These are phyloP conservation scores for Apodemus speciosus DNA, from an alignment of 2,113 vertebrate species.

Conservation along the genomic window DNA sequence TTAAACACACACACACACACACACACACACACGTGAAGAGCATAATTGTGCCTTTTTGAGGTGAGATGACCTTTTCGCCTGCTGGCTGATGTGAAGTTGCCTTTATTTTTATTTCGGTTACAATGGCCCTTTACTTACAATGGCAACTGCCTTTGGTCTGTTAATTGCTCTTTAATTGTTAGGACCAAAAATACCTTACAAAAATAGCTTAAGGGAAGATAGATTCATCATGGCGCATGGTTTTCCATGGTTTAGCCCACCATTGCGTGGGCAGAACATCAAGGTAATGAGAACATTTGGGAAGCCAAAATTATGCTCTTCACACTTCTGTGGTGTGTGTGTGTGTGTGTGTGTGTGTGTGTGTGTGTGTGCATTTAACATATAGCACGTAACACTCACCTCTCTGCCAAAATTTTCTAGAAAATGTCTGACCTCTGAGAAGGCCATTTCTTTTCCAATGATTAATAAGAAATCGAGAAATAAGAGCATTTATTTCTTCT, in stretches of 20 bases:
- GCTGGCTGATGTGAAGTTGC: not conserved
- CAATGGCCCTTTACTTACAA: not conserved
- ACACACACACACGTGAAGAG: not conserved
- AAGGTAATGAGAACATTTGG: not conserved
- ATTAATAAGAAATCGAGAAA: no score
- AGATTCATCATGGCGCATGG: no score
- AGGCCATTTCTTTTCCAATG: slow-evolving; percentile 6
- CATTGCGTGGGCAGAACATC: not conserved
- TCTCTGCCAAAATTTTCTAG: not conserved
- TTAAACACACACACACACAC: not conserved
- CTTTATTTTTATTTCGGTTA: not conserved
- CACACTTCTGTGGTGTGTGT: no score
- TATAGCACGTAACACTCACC: not conserved
- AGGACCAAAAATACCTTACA: not conserved
- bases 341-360: not conserved
- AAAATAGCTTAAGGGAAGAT: not conserved
- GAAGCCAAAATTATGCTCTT: not conserved
- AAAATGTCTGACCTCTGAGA: not conserved
- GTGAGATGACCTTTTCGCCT: not conserved
- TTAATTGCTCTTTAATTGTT: not conserved
- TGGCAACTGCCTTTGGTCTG: not conserved
- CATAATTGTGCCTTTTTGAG: not conserved
- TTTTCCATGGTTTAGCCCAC: not conserved
- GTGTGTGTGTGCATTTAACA: not conserved
- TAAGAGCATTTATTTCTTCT: not conserved